A percentile compares a stretch with the other conserved stretches of the same genome.
Evolutionary conservation across 2,888 invertebrate genomes (phyloP).

Genomic region (Phlogophora meticulosa): DNA sequence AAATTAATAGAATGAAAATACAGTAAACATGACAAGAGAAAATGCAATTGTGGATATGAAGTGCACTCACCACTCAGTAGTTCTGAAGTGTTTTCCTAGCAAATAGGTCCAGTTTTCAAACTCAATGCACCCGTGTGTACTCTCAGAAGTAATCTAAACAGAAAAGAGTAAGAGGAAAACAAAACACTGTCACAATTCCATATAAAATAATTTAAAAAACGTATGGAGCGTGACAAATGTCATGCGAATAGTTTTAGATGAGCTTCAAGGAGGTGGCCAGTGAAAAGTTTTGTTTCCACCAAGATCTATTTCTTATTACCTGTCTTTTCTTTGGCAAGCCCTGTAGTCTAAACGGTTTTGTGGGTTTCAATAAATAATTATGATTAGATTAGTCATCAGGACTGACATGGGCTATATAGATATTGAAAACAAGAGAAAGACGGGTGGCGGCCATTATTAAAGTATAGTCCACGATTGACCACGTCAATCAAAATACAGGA

Average conservation of each 20-base stretch:
- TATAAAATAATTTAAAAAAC: background rate
- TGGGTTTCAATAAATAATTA: no score
- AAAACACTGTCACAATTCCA: background rate
- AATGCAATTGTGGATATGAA: constrained; percentile 23
- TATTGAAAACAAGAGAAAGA: no score
- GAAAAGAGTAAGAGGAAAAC: constrained; percentile 2
- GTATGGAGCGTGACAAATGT: constrained; percentile 6
- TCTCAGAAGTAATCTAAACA: constrained; percentile 21
- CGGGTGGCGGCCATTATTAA: no score
- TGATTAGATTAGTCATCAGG: no score
- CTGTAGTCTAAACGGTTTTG: no score
- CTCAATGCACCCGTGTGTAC: background rate
- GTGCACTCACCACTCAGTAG: constrained; percentile 18
- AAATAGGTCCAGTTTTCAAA: constrained; percentile 37
- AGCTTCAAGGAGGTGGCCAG: background rate
- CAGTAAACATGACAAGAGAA: constrained; percentile 5
- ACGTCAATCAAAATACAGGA: no score
- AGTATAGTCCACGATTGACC: no score
- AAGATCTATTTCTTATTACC: background rate
- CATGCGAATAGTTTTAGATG: background rate
- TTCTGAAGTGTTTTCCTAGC: constrained; percentile 46
- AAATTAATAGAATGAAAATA: constrained; percentile 14
- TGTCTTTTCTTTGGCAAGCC: no score
- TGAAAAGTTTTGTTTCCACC: background rate
- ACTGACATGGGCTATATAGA: no score